phyloP scores from a whole-genome alignment of 2,888 invertebrate genomes.

The Dorcus parallelipipedus region DNA sequence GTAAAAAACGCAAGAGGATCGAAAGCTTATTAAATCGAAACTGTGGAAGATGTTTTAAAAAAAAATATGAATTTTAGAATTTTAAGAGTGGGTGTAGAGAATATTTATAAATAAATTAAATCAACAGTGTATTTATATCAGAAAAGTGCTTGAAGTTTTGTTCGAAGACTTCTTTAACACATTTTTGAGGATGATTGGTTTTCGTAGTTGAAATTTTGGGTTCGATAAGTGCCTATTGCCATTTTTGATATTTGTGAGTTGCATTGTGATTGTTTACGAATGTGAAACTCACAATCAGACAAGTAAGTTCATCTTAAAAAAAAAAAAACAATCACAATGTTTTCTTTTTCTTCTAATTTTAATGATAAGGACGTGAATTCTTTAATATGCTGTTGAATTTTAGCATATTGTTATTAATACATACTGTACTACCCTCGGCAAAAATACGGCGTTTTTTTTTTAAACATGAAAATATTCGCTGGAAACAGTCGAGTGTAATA shows the following conservation, averaged over 20 bases:
- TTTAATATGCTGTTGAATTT: conserved; percentile 25
- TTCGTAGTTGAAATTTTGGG: too few species aligned
- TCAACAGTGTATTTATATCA: neutral
- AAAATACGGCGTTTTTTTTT: conserved; percentile 12
- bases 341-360: too few species aligned
- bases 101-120: neutral
- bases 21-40: neutral
- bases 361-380: conserved; percentile 31
- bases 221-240: too few species aligned
- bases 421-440: conserved; percentile 8
- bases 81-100: conserved; percentile 11
- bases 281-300: too few species aligned
- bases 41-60: neutral
- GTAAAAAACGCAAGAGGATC: neutral
- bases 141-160: neutral
- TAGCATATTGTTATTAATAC: conserved; percentile 22
- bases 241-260: too few species aligned
- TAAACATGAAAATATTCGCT: too few species aligned
- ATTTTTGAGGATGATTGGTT: too few species aligned
- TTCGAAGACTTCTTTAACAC: neutral
- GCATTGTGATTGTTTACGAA: too few species aligned
- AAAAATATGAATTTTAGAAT: neutral
- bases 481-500: too few species aligned
- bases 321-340: too few species aligned
- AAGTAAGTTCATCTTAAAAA: too few species aligned